phyloP scores from a whole-genome alignment of 92 coral and sea anemone genomes.

The Zoanthus solanderi region DNA sequence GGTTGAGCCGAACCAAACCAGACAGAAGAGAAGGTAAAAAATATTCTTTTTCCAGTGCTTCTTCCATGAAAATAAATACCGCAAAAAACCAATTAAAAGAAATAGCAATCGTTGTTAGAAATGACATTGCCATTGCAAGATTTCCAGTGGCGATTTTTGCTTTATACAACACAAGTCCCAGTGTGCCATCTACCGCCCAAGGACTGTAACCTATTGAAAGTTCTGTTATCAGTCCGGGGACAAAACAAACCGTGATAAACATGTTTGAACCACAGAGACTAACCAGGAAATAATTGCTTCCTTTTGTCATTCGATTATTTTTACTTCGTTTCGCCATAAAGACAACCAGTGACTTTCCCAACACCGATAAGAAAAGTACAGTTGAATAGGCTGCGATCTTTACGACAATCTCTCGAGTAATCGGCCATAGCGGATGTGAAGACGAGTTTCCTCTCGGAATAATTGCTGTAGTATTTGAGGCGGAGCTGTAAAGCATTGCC shows the following conservation, averaged over 20 bases:
- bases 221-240: neutral
- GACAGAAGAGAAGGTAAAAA: neutral
- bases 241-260: conserved; percentile 27
- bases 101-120: conserved; percentile 12
- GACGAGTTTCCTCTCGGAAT: neutral
- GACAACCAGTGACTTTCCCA: conserved; percentile 1
- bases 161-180: conserved; percentile 18
- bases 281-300: conserved; percentile 8
- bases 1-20: conserved; percentile 2
- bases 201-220: conserved; percentile 2
- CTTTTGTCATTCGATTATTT: conserved; percentile 5
- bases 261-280: conserved; percentile 26
- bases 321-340: neutral
- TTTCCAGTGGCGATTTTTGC: neutral
- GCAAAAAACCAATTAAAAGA: conserved; percentile 31
- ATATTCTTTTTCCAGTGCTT: conserved; percentile 14
- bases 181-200: neutral
- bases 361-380: neutral
- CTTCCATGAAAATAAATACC: conserved; percentile 17
- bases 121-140: conserved; percentile 36
- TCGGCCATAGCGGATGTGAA: conserved; percentile 2
- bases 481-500: neutral
- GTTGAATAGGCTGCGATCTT: conserved; percentile 10
- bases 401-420: neutral
- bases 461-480: neutral